A percentile compares a stretch with the other conserved stretches of the same genome.
Evolutionary conservation across 1,140 invertebrate genomes (phyloP).

Genomic region (Prorops nasuta): DNA sequence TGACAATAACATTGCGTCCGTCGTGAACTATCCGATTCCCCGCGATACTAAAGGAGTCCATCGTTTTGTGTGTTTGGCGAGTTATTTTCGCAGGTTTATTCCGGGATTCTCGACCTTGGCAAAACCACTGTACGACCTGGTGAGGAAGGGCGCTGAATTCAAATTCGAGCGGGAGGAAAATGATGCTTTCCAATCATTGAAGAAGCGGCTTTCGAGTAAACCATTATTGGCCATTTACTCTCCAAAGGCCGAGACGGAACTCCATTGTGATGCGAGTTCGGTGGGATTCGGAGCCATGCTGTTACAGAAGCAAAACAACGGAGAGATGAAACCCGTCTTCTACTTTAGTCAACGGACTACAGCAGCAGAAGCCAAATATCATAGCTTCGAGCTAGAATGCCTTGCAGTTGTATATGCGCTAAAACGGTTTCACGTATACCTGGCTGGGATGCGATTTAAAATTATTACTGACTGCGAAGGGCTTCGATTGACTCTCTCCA

Average conservation of each 20-base stretch:
- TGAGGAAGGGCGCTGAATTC: constrained; percentile 28
- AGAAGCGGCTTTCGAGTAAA: constrained; percentile 13
- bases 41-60: constrained; percentile 34
- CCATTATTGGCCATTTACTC: constrained; percentile 41
- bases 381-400: constrained; percentile 42
- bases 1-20: constrained; percentile 21
- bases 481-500: neutral
- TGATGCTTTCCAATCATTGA: constrained; percentile 21
- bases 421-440: neutral
- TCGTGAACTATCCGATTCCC: constrained; percentile 23
- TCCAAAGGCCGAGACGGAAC: constrained; percentile 33
- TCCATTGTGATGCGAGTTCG: constrained; percentile 42
- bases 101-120: constrained; percentile 30
- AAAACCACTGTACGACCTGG: constrained; percentile 28
- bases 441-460: neutral
- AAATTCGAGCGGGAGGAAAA: constrained; percentile 17
- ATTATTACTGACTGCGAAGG: neutral
- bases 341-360: constrained; percentile 33
- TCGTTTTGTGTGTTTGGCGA: constrained; percentile 44
- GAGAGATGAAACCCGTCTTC: constrained; percentile 3
- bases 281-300: constrained; percentile 35
- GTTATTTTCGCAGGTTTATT: constrained; percentile 43
- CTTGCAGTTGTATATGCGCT: constrained; percentile 15
- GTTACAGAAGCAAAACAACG: constrained; percentile 34
- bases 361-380: constrained; percentile 37